Percentiles rank a stretch among this genome's conserved stretches.
Conservation (phyloP, 2,113 vertebrate genomes). For the Lanius collurio region DNA sequence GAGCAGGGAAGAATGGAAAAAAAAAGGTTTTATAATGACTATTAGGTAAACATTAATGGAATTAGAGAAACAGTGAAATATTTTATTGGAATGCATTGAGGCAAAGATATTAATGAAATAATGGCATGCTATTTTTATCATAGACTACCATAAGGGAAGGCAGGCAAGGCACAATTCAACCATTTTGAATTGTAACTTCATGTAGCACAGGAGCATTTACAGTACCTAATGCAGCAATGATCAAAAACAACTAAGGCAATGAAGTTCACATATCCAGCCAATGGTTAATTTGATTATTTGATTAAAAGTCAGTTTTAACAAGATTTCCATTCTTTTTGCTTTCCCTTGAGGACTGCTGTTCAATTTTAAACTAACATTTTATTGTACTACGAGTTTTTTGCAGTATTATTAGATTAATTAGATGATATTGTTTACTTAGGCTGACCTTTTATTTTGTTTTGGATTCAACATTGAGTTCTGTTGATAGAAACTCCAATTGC, state of each 20-base stretch:
- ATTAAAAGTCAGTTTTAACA: background rate
- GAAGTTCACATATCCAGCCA: background rate
- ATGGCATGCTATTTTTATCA: background rate
- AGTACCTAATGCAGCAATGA: background rate
- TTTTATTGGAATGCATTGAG: background rate
- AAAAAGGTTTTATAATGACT: background rate
- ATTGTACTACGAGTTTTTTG: background rate
- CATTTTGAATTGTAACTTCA: background rate
- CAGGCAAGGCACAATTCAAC: background rate
- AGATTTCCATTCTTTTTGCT: background rate
- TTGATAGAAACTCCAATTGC: background rate
- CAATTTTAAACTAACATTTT: background rate
- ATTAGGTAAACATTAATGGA: background rate
- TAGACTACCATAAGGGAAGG: background rate
- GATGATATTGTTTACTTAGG: background rate
- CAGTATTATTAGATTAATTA: background rate
- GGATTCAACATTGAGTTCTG: background rate
- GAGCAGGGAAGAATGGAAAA: background rate
- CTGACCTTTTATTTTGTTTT: background rate
- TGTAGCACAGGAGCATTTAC: background rate
- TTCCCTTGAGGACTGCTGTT: background rate
- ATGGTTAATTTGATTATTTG: background rate
- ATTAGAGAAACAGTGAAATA: background rate
- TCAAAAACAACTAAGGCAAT: background rate
- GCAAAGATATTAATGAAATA: background rate